Percentiles rank a stretch among this genome's conserved stretches.
These are phyloP conservation scores for Pseudoips prasinana DNA, from an alignment of 2,888 invertebrate species.

Conservation along the genomic window DNA sequence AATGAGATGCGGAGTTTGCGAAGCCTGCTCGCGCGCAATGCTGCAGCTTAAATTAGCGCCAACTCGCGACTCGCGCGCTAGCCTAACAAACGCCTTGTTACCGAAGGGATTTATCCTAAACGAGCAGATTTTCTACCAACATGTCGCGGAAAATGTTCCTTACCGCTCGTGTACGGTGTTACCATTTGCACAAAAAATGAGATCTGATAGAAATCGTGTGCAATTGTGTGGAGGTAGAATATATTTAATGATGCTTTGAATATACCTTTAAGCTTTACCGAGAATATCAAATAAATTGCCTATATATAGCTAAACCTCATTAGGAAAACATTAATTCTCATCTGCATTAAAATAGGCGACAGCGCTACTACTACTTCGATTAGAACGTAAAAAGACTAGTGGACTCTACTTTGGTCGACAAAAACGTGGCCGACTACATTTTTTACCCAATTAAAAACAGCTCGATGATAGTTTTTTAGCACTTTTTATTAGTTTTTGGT, in stretches of 20 bases:
- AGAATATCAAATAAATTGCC: too few species aligned
- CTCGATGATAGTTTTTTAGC: slow-evolving; percentile 54
- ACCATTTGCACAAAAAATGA: slow-evolving; percentile 24
- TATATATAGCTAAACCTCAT: too few species aligned
- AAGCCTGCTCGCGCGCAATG: slow-evolving; percentile 35
- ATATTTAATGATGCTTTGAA: too few species aligned
- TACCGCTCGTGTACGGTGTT: slow-evolving; percentile 11
- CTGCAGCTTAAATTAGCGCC: slow-evolving; percentile 56
- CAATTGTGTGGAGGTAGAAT: too few species aligned
- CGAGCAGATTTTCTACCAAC: slow-evolving; percentile 38
- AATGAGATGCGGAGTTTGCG: slow-evolving; percentile 62
- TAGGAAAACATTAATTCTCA: slow-evolving; percentile 36
- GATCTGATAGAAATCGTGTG: slow-evolving; percentile 18
- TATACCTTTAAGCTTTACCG: too few species aligned
- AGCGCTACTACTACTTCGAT: slow-evolving; percentile 29
- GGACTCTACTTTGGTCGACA: slow-evolving; percentile 40
- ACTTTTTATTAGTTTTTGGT: slow-evolving; percentile 53
- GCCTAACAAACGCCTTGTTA: slow-evolving; percentile 65
- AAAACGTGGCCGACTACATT: slow-evolving; percentile 53
- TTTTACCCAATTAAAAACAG: slow-evolving; percentile 70
- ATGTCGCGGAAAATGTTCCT: slow-evolving; percentile 19
- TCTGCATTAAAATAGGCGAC: slow-evolving; percentile 38
- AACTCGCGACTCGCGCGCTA: slow-evolving; percentile 33
- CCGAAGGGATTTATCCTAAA: slow-evolving; percentile 53
- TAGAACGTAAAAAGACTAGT: slow-evolving; percentile 36